Base-by-base conservation (phyloP, 2,113 vertebrate genomes). In the crab-eating macaque (Macaca fascicularis) region DNA sequence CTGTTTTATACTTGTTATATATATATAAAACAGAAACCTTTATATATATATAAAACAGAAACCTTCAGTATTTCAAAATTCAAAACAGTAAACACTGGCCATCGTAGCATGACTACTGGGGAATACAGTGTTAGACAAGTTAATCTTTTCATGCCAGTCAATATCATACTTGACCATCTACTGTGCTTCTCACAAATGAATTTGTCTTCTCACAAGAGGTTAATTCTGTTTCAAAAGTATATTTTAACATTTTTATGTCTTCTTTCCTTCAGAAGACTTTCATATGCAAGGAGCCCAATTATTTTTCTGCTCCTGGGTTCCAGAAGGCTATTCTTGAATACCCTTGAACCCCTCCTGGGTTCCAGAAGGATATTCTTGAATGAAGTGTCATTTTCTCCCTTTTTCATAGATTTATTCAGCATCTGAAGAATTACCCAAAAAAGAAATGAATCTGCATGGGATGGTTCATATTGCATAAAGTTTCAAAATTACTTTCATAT, bases 401-500 rank as follows among this genome's bases (percentile, higher is more conserved):
- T 75, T 89, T 74, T n/a, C 64, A 67, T 57, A 83, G 57, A 57
- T 82, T 89, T 57, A 48, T 83, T 67, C 69, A 82, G 38, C 17
- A 55, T 67, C 23, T 88, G 45, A 25, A 89, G 52, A 50, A 38
- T 61, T 59, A 74, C 25, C 67, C 16, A 57, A 89, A 88, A 50
- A 32, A 89, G 64, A 57, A 88, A 8, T 88, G 48, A 23, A 93
- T 82, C 25, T 82, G 55, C 23, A 38, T 82, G 38, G 74, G 38
- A 57, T 81, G 45, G 57, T 30, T 88, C 16, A 92, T 48, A 30
- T 23, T 67, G 55, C 57, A 75, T 55, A 67, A 87, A 81, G 30
- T 80, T 82, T 75, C 55, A 92, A 88, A 92, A 88, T 81, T 87
- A 81, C n/a, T 82, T 81, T 75, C n/a, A n/a, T 30, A 55, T 75